phyloP scores from a whole-genome alignment of 2,797 vertebrate genomes.

The Microhierax caerulescens region DNA sequence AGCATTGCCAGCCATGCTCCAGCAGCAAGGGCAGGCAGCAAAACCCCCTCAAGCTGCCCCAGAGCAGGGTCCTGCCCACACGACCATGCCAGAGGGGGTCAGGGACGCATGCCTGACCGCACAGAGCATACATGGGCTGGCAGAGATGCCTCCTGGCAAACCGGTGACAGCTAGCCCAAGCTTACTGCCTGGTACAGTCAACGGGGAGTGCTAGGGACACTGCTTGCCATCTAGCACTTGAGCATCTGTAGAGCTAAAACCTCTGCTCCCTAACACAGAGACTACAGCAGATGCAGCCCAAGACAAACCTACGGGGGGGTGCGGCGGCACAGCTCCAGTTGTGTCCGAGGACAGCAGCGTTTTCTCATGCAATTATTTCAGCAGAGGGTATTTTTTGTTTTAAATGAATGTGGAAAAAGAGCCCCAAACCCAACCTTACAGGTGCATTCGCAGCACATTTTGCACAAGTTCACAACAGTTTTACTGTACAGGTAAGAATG shows the following conservation, averaged over 20 bases:
- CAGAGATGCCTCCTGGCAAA: neutral
- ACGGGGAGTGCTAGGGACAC: neutral
- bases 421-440: neutral
- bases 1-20: neutral
- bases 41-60: neutral
- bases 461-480: neutral
- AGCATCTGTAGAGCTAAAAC: neutral
- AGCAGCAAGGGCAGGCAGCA: neutral
- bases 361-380: neutral
- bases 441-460: neutral
- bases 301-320: accelerated
- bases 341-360: neutral
- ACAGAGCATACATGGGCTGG: neutral
- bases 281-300: neutral
- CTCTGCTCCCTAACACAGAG: neutral
- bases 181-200: neutral
- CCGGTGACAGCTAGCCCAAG: accelerated
- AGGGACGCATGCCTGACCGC: accelerated
- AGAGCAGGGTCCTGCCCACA: neutral
- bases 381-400: neutral
- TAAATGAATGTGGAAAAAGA: neutral
- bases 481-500: neutral
- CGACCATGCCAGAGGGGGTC: accelerated
- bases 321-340: neutral
- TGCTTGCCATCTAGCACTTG: no score